Conservation (phyloP, 2,113 vertebrate genomes). For the Ptyas mucosa region DNA sequence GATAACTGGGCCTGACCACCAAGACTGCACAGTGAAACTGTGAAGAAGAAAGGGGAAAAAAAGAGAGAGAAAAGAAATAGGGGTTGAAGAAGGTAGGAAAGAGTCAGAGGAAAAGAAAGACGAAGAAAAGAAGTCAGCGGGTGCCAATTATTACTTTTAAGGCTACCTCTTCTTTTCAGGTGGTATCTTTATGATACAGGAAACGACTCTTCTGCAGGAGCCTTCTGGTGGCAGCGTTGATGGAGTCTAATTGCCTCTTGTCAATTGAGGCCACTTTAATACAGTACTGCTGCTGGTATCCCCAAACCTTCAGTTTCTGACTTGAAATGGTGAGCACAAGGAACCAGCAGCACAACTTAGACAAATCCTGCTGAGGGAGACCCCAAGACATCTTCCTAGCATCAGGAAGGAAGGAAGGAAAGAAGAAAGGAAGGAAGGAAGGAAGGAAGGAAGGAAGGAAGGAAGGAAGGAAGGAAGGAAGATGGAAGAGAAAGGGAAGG, state of each 20-base stretch:
- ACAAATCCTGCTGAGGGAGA: neutral
- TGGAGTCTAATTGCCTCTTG: neutral
- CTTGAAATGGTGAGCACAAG: neutral
- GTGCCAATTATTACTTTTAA: neutral
- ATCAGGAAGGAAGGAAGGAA: neutral
- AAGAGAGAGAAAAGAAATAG: neutral
- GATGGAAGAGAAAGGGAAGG: no score
- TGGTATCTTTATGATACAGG: neutral
- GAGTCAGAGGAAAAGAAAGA: neutral
- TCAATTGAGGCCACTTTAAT: neutral
- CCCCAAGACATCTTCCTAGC: neutral
- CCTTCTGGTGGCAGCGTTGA: neutral
- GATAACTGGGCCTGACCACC: slow-evolving; percentile 1
- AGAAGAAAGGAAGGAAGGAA: fast-evolving
- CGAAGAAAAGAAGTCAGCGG: neutral
- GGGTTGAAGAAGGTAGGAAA: neutral
- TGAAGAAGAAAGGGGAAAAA: neutral
- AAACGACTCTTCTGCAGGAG: neutral
- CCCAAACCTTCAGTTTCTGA: neutral
- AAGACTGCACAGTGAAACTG: neutral
- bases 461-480: no score
- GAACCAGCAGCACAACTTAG: neutral
- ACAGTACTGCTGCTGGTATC: neutral
- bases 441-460: fast-evolving
- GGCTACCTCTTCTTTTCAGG: neutral